A percentile compares a stretch with the other conserved stretches of the same genome.
phyloP scores from a whole-genome alignment of 2,797 vertebrate genomes.

The Pteronotus mesoamericanus region DNA sequence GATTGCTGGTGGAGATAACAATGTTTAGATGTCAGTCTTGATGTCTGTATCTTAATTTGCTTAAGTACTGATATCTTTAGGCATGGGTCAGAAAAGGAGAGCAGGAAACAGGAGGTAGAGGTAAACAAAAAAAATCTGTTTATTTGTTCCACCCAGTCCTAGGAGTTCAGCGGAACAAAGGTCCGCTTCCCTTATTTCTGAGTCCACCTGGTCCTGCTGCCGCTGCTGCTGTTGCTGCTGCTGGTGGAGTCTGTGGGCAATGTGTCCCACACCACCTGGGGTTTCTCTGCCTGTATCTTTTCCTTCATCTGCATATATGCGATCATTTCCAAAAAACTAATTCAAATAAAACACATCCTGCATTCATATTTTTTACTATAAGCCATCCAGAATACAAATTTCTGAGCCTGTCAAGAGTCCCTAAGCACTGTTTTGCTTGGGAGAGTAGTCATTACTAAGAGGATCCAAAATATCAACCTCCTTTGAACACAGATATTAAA shows the following conservation, averaged over 20 bases:
- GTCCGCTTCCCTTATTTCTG: not conserved
- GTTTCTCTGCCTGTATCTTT: not conserved
- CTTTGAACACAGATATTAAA: not conserved
- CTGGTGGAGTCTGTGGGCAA: too few species aligned
- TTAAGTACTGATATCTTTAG: not conserved
- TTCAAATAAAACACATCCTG: not conserved
- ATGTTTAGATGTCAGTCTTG: conserved; percentile 10
- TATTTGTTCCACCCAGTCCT: not conserved
- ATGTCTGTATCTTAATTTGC: conserved; percentile 36
- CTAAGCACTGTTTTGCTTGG: not conserved
- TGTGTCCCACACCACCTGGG: not conserved
- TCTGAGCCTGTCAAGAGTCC: not conserved
- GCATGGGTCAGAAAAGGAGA: not conserved
- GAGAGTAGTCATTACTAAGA: conserved; percentile 4
- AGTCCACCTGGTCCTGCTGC: not conserved
- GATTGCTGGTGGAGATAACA: conserved; percentile 13
- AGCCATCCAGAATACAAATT: conserved; percentile 30
- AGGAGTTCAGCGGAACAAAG: not conserved
- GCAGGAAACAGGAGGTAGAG: not conserved
- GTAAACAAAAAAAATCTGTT: not conserved
- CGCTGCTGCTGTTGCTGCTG: not conserved
- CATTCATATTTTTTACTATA: not conserved
- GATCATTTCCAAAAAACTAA: conserved; percentile 29
- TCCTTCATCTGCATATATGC: not conserved
- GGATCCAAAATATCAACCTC: not conserved